These are phyloP conservation scores for Nomada fabriciana DNA, from an alignment of 2,888 invertebrate species.

Conservation along the genomic window DNA sequence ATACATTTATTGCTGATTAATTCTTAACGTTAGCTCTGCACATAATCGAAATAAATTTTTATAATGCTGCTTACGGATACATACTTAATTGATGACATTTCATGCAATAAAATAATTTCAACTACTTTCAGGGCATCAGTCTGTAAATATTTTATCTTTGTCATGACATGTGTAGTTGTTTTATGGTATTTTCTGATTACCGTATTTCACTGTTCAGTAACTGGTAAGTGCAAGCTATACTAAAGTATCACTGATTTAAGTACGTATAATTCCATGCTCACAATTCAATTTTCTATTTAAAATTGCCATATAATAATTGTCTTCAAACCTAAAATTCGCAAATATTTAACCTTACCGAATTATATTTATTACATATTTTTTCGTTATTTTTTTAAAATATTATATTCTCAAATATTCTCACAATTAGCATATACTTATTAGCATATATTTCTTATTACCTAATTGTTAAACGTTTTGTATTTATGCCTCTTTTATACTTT, in stretches of 20 bases:
- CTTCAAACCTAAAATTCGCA: not conserved
- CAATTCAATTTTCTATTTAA: not conserved
- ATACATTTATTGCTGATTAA: not conserved
- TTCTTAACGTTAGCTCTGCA: not conserved
- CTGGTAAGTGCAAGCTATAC: not conserved
- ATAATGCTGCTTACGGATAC: not conserved
- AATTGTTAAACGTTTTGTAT: too few relatives aligned
- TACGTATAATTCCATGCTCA: too few relatives aligned
- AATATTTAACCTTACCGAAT: not conserved
- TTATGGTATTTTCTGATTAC: conserved; percentile 1
- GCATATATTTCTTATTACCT: too few relatives aligned
- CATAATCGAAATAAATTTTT: too few relatives aligned
- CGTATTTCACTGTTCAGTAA: not conserved
- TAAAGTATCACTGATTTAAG: not conserved
- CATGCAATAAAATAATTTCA: not conserved
- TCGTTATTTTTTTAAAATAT: too few relatives aligned
- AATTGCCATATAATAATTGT: not conserved
- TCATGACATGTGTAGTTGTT: not conserved
- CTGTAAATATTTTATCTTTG: not conserved
- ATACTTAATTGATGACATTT: not conserved
- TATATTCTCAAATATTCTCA: too few relatives aligned
- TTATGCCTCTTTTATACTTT: too few relatives aligned
- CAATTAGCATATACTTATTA: too few relatives aligned
- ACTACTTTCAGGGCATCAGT: conserved; percentile 21
- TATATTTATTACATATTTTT: not conserved